Base-by-base conservation (phyloP, 2,888 invertebrate genomes). In the Laspeyria flexula region DNA sequence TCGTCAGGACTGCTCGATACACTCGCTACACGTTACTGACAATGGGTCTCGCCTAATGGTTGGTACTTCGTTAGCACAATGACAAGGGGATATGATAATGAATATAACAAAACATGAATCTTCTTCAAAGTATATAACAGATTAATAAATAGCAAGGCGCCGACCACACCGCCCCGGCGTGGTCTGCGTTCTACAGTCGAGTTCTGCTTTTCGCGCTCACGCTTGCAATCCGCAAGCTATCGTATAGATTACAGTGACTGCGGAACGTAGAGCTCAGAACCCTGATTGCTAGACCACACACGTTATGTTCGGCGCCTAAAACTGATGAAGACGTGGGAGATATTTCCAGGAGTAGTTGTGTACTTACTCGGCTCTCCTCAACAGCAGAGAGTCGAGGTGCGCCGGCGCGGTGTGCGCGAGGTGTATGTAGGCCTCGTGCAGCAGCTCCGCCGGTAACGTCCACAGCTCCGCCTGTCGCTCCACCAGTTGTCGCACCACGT, bases 401-500 rank as follows among this genome's bases (percentile, higher is more conserved):
- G 96, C 96, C 0, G 98, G 98, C 85, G 96, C 95, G 12, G 94
- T 94, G 81, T 98, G 97, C 90, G 97, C 95, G 89, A 98, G 95
- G 77, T 96, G 95, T 9, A 96, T 94, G 84, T 97, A 97, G 5
- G 98, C 95, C 77, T 97, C 96, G 81, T 98, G 97, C 64, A 98
- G 92, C 43, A 97, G 89, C 63, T 97, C 97, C 0, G 96, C 95
- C 7, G 97, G 94, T 42, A 98, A 94, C 49, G 86, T 79, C 91
- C 92, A 92, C 72, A 93, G 80, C 81, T 94, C 94, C 71, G 96
- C 96, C 49, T 98, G 93, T 49, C 95, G 93, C 75, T 96, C 92
- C 47, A 92, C 82, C 57, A 92, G 81, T 61, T 80, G 90, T 51
- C 97, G 94, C 12, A 97, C 95, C 41, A 98, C 97, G 88, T 97